These are phyloP conservation scores for Ptychobarbus kaznakovi DNA, from an alignment of 2,797 vertebrate genomes.

Conservation along the genomic window DNA sequence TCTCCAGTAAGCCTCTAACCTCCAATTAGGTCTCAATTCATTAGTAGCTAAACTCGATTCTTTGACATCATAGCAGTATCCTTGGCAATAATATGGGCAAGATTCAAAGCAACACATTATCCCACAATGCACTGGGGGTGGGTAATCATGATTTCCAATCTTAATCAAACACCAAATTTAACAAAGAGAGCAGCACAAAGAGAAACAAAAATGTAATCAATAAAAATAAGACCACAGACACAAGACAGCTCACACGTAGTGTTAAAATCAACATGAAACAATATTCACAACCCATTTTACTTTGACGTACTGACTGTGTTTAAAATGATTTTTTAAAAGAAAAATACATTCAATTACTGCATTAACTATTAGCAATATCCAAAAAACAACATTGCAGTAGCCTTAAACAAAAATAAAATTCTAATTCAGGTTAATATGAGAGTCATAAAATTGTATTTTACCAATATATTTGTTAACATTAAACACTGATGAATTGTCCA, in stretches of 20 bases:
- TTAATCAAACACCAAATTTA: constrained; percentile 27
- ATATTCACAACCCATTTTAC: constrained; percentile 27
- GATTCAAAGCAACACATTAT: constrained; percentile 80
- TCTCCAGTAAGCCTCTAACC: constrained; percentile 67
- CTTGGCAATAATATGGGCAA: constrained; percentile 79
- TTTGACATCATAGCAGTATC: constrained; percentile 77
- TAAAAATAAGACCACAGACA: constrained; percentile 64
- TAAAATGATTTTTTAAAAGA: neutral
- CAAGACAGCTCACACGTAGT: constrained; percentile 70
- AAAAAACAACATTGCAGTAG: neutral
- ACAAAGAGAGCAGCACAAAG: constrained; percentile 36
- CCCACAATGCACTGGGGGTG: constrained; percentile 77
- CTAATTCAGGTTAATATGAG: neutral
- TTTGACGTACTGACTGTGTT: neutral
- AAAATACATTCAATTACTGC: neutral
- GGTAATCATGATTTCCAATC: constrained; percentile 69
- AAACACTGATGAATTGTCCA: neutral
- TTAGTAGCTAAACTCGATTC: constrained; percentile 65
- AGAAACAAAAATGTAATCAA: constrained; percentile 28
- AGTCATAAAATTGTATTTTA: neutral
- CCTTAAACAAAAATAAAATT: neutral
- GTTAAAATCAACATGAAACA: constrained; percentile 66
- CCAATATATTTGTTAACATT: neutral
- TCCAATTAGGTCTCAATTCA: constrained; percentile 71
- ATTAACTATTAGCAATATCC: neutral